Evolutionary conservation across 2,888 invertebrate species (phyloP), one percentile per base, ranked within the genome.

Genomic region (Leistus spinibarbis): DNA sequence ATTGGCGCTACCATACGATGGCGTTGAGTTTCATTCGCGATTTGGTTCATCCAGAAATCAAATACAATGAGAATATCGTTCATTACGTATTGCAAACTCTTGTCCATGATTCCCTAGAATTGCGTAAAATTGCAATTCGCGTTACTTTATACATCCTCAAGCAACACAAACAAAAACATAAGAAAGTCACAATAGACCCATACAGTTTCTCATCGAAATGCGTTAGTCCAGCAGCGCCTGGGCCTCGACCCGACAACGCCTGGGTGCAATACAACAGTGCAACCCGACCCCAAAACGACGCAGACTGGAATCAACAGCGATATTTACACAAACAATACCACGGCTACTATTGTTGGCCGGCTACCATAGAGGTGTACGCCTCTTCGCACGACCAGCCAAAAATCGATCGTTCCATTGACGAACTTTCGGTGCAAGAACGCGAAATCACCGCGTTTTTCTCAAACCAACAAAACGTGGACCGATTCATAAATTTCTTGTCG

Each of bases 1-100:
- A 94, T 82, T 96, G 97, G 97, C 90, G 95, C 65, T 94, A 95
- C 78, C 88, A 92, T 68, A 89, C 91, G 78, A 89, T 95, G 84
- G 92, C 92, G 0, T 89, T 95, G 83, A 90, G 90, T 77, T 90
- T 96, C 86, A 85, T 96, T 7, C 88, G 89, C 1, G 88, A 90
- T 80, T 87, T 95, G 75, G 90, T 94, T 0, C 92, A 95, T 77
- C 88, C 91, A 0, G 92, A 94, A 82, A 88, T 91, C 0, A 85
- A 86, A 3, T 91, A 92, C 83, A 90, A 93, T 0, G 83, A 90
- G 0, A 84, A 87, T 9, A 89, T 91, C 0, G 91, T 94, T 0
- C 87, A 88, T 23, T 89, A 92, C 72, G 90, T 93, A 79, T 85
- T 92, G 0, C 86, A 89, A 53, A 88, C 91, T 2, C 86, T 94